phyloP scores from a whole-genome alignment of 2,113 vertebrate species.

The Scytalopus superciliaris region DNA sequence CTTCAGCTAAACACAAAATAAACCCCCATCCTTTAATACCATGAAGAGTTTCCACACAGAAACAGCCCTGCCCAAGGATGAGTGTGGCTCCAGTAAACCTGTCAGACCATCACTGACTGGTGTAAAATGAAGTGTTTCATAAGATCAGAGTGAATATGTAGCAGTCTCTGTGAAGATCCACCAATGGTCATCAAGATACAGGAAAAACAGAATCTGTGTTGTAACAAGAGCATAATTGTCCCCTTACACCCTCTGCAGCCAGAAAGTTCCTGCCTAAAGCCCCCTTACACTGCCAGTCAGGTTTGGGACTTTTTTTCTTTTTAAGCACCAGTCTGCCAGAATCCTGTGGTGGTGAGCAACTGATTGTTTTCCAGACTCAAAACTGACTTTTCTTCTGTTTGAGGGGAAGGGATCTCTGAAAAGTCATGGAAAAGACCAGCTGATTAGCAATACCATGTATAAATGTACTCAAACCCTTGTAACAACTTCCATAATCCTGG shows the following conservation, averaged over 20 bases:
- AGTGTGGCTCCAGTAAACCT: background rate
- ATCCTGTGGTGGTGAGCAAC: background rate
- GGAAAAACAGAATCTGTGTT: background rate
- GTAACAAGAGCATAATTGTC: background rate
- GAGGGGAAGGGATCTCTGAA: background rate
- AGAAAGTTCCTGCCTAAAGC: background rate
- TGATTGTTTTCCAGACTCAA: background rate
- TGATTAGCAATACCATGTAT: background rate
- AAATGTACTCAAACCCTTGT: background rate
- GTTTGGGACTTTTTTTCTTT: background rate
- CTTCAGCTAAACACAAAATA: background rate
- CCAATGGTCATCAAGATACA: background rate
- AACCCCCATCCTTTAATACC: fast-evolving
- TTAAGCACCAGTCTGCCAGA: background rate
- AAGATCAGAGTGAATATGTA: background rate
- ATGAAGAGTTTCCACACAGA: background rate
- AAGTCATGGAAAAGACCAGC: background rate
- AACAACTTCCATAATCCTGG: background rate
- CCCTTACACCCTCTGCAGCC: background rate
- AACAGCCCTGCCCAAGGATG: background rate
- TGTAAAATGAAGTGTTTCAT: background rate
- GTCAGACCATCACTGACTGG: background rate
- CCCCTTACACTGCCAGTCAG: background rate
- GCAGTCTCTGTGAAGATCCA: background rate
- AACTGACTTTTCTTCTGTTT: background rate